These are phyloP conservation scores for Lagopus leucura DNA, from an alignment of 2,113 vertebrate genomes.

Conservation along the genomic window DNA sequence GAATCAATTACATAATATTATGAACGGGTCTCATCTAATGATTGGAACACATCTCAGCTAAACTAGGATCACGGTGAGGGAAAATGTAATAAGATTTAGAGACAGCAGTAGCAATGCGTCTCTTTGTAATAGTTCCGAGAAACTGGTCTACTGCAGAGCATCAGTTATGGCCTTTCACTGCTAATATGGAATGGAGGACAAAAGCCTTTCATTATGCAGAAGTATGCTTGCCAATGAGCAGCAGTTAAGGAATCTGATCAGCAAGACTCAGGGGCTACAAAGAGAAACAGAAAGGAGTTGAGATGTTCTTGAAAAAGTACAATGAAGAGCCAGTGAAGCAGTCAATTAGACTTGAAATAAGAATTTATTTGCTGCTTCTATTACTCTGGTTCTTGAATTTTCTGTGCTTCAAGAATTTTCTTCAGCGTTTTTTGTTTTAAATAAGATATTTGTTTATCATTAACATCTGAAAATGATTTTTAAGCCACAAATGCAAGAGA, in stretches of 20 bases:
- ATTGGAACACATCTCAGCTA: constrained; percentile 56
- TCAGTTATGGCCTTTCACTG: constrained; percentile 45
- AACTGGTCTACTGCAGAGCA: constrained; percentile 41
- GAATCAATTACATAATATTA: constrained; percentile 65
- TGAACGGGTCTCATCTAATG: constrained; percentile 56
- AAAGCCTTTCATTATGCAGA: constrained; percentile 35
- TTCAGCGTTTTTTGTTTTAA: not conserved
- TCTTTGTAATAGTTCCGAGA: constrained; percentile 43
- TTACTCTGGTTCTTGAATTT: not conserved
- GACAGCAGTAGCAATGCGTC: constrained; percentile 30
- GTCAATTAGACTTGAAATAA: constrained; percentile 39
- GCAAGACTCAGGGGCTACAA: constrained; percentile 5
- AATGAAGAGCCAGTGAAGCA: constrained; percentile 9
- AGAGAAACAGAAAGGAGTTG: constrained; percentile 31
- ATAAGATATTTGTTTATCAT: not conserved
- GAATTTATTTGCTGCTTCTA: constrained; percentile 4
- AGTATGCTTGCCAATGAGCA: constrained; percentile 48
- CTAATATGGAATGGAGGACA: constrained; percentile 41
- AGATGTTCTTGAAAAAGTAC: constrained; percentile 44
- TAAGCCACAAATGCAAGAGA: not conserved
- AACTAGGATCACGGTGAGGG: constrained; percentile 18
- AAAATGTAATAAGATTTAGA: constrained; percentile 63
- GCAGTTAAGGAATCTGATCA: constrained; percentile 45
- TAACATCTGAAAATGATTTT: not conserved
- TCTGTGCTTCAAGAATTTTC: not conserved